A percentile compares a stretch with the other conserved stretches of the same genome.
Conservation (phyloP, 2,797 vertebrate genomes). For the Trachurus trachurus region DNA sequence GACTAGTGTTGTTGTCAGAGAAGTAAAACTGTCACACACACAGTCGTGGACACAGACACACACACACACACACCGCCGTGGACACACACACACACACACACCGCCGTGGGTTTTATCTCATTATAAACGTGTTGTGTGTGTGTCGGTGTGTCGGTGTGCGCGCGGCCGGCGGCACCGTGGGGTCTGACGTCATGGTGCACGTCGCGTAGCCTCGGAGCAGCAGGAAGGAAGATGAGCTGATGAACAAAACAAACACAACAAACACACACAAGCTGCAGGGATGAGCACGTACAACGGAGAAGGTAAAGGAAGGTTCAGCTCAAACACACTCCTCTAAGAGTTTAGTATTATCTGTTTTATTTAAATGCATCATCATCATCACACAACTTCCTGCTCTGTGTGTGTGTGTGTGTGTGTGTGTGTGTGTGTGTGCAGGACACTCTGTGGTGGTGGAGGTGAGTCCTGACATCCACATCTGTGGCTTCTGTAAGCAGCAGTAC, state of each 20-base stretch:
- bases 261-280: conserved; percentile 55
- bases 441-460: conserved; percentile 92
- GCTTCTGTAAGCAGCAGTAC: conserved; percentile 97
- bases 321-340: too few species aligned
- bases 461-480: conserved; percentile 97
- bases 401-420: too few species aligned
- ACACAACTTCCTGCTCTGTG: conserved; percentile 3
- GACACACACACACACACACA: too few species aligned
- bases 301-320: conserved; percentile 68
- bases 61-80: too few species aligned
- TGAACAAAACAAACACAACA: conserved; percentile 38
- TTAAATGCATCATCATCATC: not conserved
- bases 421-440: conserved; percentile 67
- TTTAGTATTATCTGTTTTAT: not conserved
- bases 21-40: conserved; percentile 21
- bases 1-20: conserved; percentile 17
- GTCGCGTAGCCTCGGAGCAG: conserved; percentile 1
- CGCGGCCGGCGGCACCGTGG: too few species aligned
- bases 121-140: too few species aligned
- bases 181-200: not conserved
- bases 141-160: too few species aligned
- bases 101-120: too few species aligned
- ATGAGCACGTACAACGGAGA: conserved; percentile 84
- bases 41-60: too few species aligned
- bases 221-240: conserved; percentile 59